A percentile compares a stretch with the other conserved stretches of the same genome.
These are phyloP conservation scores for Dasypus novemcinctus DNA, from an alignment of 2,113 vertebrate genomes.

Conservation along the genomic window DNA sequence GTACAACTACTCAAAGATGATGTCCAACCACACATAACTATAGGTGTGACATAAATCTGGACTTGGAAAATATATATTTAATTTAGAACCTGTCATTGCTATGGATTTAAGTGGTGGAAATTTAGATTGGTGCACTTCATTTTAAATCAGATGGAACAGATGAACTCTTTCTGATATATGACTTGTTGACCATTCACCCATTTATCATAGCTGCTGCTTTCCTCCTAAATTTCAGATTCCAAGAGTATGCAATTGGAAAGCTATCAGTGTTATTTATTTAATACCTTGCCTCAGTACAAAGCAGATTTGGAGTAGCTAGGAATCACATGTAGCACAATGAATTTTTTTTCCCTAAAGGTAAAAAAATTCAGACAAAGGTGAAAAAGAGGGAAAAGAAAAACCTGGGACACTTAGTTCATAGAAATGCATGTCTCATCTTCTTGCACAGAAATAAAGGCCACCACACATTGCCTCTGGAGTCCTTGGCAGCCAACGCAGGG, in stretches of 20 bases:
- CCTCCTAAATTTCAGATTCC: conserved; percentile 2
- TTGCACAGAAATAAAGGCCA: neutral
- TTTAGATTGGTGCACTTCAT: neutral
- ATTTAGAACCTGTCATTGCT: conserved; percentile 4
- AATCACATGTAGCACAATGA: neutral
- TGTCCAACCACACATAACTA: neutral
- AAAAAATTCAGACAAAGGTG: conserved; percentile 12
- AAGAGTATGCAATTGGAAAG: conserved; percentile 35
- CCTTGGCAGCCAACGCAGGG: neutral
- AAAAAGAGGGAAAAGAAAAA: neutral
- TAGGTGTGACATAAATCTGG: neutral
- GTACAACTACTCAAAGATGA: neutral
- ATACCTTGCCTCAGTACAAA: neutral
- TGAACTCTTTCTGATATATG: neutral
- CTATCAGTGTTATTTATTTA: neutral
- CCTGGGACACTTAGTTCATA: neutral
- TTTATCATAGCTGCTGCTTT: conserved; percentile 31
- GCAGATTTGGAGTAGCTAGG: neutral
- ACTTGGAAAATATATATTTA: neutral
- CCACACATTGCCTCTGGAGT: neutral
- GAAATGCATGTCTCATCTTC: neutral
- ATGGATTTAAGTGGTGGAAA: neutral
- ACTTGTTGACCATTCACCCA: neutral
- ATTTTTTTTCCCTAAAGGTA: neutral
- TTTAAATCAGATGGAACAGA: neutral